A percentile compares a stretch with the other conserved stretches of the same genome.
Conservation (phyloP, 2,888 invertebrate genomes). For the Drosophila atripex region DNA sequence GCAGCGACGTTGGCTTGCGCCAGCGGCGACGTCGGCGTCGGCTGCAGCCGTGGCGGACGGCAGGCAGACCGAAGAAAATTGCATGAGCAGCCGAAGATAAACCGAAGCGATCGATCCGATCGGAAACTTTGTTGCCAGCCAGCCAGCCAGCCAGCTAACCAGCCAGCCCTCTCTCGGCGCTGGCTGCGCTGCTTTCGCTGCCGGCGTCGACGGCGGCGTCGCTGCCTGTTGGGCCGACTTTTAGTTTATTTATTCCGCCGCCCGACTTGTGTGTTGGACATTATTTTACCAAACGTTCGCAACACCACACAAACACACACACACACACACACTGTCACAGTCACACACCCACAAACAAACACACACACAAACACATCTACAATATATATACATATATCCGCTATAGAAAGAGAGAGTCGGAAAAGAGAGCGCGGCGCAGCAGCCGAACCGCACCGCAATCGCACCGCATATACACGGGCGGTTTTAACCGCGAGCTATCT, state of each 20-base stretch:
- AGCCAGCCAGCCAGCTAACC: conserved; percentile 9
- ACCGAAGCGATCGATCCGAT: conserved; percentile 47
- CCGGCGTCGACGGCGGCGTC: conserved; percentile 37
- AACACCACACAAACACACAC: conserved; percentile 58
- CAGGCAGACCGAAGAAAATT: conserved; percentile 47
- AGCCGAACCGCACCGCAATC: conserved; percentile 12
- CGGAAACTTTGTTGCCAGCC: conserved; percentile 55
- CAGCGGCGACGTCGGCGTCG: conserved; percentile 19
- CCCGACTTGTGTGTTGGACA: conserved; percentile 83
- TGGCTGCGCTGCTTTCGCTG: conserved; percentile 44
- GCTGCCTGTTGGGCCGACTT: conserved; percentile 50
- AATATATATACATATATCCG: conserved; percentile 2
- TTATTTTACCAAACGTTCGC: conserved; percentile 83
- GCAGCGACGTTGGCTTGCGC: conserved; percentile 13
- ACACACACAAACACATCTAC: not conserved
- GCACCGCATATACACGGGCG: conserved; percentile 66
- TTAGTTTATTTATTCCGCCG: conserved; percentile 84
- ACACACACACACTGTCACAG: not conserved
- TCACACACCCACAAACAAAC: not conserved
- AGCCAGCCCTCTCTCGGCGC: conserved; percentile 6
- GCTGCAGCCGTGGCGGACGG: conserved; percentile 9
- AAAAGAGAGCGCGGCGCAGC: conserved; percentile 8
- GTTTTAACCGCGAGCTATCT: conserved; percentile 74
- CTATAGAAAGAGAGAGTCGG: conserved; percentile 2
- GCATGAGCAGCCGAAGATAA: conserved; percentile 34